A percentile compares a stretch with the other conserved stretches of the same genome.
These are phyloP conservation scores for Drosophila rhopaloa DNA, from an alignment of 1,140 invertebrate genomes.

Conservation along the genomic window DNA sequence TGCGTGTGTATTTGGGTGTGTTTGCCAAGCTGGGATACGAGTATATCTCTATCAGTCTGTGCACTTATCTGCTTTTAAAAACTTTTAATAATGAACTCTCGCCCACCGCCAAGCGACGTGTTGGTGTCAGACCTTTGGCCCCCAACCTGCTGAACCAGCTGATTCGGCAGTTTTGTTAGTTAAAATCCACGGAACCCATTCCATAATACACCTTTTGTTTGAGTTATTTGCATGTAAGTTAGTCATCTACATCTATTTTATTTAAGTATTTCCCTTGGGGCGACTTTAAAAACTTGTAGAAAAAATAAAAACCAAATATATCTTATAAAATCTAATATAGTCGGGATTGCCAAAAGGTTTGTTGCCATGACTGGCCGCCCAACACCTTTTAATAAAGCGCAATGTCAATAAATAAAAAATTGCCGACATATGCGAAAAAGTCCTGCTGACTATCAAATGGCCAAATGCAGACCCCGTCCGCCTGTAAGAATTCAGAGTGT, in stretches of 20 bases:
- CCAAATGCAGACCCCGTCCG: background rate
- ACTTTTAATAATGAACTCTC: conserved; percentile 84
- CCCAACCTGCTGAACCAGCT: conserved; percentile 17
- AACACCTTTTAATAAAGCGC: conserved; percentile 72
- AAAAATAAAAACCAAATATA: background rate
- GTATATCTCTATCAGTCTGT: conserved; percentile 82
- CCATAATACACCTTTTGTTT: conserved; percentile 44
- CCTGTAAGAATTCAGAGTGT: conserved; percentile 7
- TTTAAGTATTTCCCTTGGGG: background rate
- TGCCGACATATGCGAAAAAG: conserved; percentile 75
- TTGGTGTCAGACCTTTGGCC: conserved; percentile 36
- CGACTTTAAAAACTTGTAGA: too few relatives aligned
- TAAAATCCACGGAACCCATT: conserved; percentile 38
- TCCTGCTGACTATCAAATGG: conserved; percentile 24
- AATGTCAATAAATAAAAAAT: conserved; percentile 74
- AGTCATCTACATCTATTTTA: background rate
- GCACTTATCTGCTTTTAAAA: conserved; percentile 84
- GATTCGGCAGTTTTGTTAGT: conserved; percentile 74
- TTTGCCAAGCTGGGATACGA: conserved; percentile 40
- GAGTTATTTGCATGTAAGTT: conserved; percentile 17
- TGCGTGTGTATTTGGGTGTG: conserved; percentile 20
- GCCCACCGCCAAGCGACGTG: conserved; percentile 70
- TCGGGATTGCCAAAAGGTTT: background rate
- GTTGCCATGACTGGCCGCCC: conserved; percentile 3
- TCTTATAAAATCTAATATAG: background rate